Conservation (phyloP, 2,113 vertebrate genomes). For the Pagrus major region DNA sequence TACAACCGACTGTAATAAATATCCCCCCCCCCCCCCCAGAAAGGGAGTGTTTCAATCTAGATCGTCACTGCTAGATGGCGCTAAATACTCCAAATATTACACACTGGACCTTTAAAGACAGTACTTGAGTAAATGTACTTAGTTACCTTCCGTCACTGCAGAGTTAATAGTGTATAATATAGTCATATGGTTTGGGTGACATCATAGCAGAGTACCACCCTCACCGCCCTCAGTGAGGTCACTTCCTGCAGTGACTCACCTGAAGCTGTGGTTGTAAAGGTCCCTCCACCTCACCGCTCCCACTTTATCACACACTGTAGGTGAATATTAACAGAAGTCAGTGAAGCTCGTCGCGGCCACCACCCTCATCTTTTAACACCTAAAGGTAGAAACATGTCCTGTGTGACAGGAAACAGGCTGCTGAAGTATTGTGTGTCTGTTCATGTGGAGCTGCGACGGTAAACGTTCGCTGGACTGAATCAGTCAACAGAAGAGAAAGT, state of each 20-base stretch:
- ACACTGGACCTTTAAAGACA: too few species aligned
- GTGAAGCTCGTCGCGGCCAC: neutral
- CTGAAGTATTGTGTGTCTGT: neutral
- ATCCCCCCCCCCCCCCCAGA: too few species aligned
- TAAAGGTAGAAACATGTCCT: neutral
- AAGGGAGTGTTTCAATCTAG: too few species aligned
- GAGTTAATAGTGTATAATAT: too few species aligned
- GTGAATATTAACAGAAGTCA: slow-evolving; percentile 1
- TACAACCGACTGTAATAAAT: too few species aligned
- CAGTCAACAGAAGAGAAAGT: neutral
- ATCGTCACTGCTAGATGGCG: too few species aligned
- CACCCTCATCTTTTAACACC: neutral
- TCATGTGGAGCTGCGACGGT: neutral
- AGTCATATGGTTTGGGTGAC: too few species aligned
- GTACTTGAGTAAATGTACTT: too few species aligned
- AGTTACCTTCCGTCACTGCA: too few species aligned
- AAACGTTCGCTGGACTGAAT: neutral
- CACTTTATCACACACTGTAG: neutral
- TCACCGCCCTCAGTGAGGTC: neutral
- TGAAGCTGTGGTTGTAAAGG: neutral
- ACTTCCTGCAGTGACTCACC: slow-evolving; percentile 3
- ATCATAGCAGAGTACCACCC: too few species aligned
- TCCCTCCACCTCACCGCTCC: neutral
- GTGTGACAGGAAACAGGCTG: neutral
- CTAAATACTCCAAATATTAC: too few species aligned